These are phyloP conservation scores for Vandiemenella viatica DNA, from an alignment of 2,888 invertebrate genomes.

Conservation along the genomic window DNA sequence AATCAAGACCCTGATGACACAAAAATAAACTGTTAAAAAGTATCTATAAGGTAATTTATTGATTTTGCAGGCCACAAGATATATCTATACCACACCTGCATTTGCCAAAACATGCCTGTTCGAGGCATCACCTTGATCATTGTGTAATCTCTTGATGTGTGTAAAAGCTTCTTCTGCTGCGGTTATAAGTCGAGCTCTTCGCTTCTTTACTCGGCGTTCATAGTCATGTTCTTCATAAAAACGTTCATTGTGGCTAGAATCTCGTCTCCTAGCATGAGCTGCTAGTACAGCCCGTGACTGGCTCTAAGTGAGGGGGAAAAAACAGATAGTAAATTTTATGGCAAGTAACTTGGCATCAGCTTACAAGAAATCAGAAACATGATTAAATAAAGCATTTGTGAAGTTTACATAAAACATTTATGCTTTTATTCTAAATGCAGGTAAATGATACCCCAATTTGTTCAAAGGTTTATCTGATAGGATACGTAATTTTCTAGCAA, in stretches of 20 bases:
- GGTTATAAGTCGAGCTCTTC: conserved; percentile 75
- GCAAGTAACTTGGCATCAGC: no score
- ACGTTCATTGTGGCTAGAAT: conserved; percentile 89
- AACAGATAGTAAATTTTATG: neutral
- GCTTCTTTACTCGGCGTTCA: conserved; percentile 78
- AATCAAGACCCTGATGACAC: no score
- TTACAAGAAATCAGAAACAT: neutral
- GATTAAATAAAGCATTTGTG: neutral
- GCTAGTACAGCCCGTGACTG: conserved; percentile 54
- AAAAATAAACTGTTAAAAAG: no score
- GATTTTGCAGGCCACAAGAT: neutral
- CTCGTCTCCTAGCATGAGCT: conserved; percentile 68
- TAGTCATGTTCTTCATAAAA: conserved; percentile 98
- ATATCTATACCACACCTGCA: neutral
- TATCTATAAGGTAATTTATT: no score
- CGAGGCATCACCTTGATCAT: conserved; percentile 32
- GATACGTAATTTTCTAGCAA: no score
- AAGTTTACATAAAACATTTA: no score
- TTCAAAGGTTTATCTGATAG: no score
- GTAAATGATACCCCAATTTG: no score
- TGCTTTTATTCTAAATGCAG: no score
- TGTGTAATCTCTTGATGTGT: conserved; percentile 72
- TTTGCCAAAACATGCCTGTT: neutral
- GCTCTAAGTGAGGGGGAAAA: conserved; percentile 26
- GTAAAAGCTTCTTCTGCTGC: conserved; percentile 97